Base-by-base conservation (phyloP, 2,888 invertebrate genomes). In the Unio delphinus region DNA sequence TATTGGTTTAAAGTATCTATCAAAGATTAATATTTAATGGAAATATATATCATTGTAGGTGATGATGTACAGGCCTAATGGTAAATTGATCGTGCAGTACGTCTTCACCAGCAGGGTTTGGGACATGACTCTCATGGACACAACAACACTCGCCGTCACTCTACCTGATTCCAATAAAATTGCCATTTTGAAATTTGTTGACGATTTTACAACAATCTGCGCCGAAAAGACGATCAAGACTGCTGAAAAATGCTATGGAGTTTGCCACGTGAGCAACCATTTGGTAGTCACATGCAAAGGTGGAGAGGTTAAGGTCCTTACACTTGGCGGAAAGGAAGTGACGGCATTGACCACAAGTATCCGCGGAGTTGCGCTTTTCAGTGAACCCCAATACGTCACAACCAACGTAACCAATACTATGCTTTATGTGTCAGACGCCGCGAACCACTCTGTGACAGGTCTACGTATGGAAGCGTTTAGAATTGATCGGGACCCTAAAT, bases 111-210 rank as follows among this genome's bases (percentile, higher is more conserved):
- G 68, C 55, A 74, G 73, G 58, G 73, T 75, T 23, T 77, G 77
- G 77, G 77, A 77, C 63, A 71, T 77, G 71, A 57, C 77, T 45
- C 62, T 75, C 28, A 55, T 75, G 45, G 75, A 77, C 55, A 59
- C 66, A 30, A 45, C 64, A 57, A 75, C 77, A 4, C 67, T 69
- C 20, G 75, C 73, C 2, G 74, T 77, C 20, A 77, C 77, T 7
- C 72, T 75, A 15, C 77, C 77, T 1, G 77, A 77, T 57, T 73
- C 73, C 20, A 75, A 77, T 54, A 77, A 75, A 60, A 75, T 77
- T 7, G 75, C 75, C 4, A 61, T 77, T 15, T 73, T 75, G 18
- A 73, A 73, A 57, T 68, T 77, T 11, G 65, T 74, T n/a, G 70
- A 77, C 54, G 45, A 45, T 45, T 45, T 45, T 45, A 62, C 65